Evolutionary conservation across 2,888 invertebrate genomes (phyloP).

Genomic region (Heliconius ismenius): DNA sequence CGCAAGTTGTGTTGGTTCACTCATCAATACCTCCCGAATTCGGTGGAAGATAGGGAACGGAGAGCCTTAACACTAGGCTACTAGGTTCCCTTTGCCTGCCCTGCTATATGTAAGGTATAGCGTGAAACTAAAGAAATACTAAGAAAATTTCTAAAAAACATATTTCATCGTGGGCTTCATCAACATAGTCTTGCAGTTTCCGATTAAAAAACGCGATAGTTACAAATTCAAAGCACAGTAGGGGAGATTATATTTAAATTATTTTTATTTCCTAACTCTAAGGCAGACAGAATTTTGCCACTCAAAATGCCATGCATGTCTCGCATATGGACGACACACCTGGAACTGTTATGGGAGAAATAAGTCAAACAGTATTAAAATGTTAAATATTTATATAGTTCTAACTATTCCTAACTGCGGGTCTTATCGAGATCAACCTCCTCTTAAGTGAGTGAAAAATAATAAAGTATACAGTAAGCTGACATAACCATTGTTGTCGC

Average conservation of each 20-base stretch:
- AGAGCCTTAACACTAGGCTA: no score
- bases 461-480: constrained; percentile 64
- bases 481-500: constrained; percentile 77
- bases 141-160: no score
- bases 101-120: no score
- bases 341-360: not conserved
- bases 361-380: not conserved
- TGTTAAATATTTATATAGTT: not conserved
- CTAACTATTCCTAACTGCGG: constrained; percentile 34
- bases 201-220: not conserved
- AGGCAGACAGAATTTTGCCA: not conserved
- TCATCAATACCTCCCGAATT: no score
- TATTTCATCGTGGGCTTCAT: not conserved
- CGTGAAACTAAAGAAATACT: no score
- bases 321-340: no score
- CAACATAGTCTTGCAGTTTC: not conserved
- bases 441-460: constrained; percentile 61
- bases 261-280: not conserved
- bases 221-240: not conserved
- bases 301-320: no score
- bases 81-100: no score
- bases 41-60: no score
- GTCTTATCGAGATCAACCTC: constrained; percentile 60
- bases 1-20: no score
- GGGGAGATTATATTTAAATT: not conserved